phyloP scores from a whole-genome alignment of 2,113 vertebrate genomes.

The Pandion haliaetus region DNA sequence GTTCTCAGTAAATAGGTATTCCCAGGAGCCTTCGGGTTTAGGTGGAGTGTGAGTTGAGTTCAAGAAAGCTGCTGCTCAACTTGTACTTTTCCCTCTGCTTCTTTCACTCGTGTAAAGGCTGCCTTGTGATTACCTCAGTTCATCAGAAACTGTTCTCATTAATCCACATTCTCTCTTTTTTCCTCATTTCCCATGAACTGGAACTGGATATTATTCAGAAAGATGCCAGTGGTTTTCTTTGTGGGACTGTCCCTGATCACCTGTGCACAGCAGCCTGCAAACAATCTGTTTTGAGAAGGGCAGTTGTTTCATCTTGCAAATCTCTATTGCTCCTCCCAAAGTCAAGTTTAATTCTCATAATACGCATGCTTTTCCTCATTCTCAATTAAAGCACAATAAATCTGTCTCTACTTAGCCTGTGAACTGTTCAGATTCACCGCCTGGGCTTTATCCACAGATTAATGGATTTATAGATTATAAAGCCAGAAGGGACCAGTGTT shows the following conservation, averaged over 20 bases:
- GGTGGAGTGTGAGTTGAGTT: neutral
- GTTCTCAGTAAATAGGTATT: neutral
- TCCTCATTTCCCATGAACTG: neutral
- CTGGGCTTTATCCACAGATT: neutral
- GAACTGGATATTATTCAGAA: neutral
- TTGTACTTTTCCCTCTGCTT: neutral
- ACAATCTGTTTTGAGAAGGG: neutral
- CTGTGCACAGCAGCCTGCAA: rapidly evolving
- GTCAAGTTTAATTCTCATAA: neutral
- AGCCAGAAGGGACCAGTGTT: neutral
- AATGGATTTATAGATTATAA: neutral
- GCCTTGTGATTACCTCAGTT: neutral
- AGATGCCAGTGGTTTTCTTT: neutral
- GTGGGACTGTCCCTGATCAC: neutral
- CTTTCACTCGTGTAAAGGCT: neutral
- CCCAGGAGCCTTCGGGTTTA: neutral
- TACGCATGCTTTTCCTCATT: neutral
- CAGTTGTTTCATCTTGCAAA: neutral
- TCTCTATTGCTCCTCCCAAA: neutral
- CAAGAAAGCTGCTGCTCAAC: neutral
- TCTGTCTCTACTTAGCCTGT: neutral
- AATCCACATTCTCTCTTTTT: neutral
- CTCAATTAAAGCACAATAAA: neutral
- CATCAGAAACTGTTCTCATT: neutral
- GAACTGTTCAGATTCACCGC: neutral